Conservation (phyloP, 23 tunicate genomes). For the Botrylloides violaceus region DNA sequence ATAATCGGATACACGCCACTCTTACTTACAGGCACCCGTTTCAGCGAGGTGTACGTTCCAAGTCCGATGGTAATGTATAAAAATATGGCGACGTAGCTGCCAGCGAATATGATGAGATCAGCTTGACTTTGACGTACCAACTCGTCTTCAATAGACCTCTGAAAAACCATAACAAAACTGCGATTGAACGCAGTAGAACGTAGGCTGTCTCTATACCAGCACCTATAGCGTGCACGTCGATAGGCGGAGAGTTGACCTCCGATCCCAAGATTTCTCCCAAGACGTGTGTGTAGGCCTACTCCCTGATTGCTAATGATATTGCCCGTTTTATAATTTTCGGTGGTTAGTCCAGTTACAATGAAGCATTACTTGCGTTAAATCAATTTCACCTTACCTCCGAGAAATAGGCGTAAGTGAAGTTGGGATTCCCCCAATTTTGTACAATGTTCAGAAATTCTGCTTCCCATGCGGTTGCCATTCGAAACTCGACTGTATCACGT, state of each 20-base stretch:
- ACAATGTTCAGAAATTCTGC: constrained; percentile 52
- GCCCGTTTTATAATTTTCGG: too few species aligned
- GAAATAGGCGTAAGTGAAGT: constrained; percentile 79
- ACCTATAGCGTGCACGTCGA: too few species aligned
- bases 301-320: too few species aligned
- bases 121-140: constrained; percentile 59
- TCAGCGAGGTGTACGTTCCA: constrained; percentile 83
- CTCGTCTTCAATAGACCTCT: constrained; percentile 98
- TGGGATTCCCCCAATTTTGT: constrained; percentile 32
- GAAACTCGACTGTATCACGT: constrained; percentile 36
- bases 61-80: constrained; percentile 91
- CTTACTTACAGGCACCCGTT: constrained; percentile 82
- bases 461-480: constrained; percentile 77
- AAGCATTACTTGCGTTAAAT: too few species aligned
- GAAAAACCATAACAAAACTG: not conserved
- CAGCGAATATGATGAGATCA: constrained; percentile 70
- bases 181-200: too few species aligned
- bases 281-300: too few species aligned
- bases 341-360: too few species aligned
- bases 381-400: constrained; percentile 94
- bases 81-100: constrained; percentile 91
- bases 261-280: too few species aligned
- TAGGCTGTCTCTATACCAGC: too few species aligned
- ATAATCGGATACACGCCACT: not conserved
- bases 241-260: too few species aligned